Conservation (phyloP, 2,797 vertebrate species). For the Sebastes matsubarae region DNA sequence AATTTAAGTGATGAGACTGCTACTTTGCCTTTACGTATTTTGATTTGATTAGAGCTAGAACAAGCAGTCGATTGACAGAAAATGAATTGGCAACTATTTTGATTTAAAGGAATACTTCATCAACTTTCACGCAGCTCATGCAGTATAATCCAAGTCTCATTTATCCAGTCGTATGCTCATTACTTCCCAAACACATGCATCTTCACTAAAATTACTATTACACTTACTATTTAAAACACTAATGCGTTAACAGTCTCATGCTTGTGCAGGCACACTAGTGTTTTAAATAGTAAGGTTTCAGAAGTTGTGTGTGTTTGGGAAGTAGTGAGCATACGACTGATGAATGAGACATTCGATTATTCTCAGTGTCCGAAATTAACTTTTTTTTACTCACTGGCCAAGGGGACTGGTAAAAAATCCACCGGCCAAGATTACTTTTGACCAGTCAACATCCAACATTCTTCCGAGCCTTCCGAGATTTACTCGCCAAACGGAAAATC, state of each 20-base stretch:
- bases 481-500: no score
- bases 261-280: background rate
- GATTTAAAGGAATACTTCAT: background rate
- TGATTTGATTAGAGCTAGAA: background rate
- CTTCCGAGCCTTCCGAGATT: no score
- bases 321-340: no score
- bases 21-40: background rate
- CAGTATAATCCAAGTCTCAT: background rate
- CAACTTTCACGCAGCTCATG: background rate
- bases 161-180: background rate
- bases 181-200: background rate
- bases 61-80: background rate
- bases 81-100: background rate
- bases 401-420: no score
- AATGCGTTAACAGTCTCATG: background rate
- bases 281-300: no score
- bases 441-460: no score
- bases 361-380: no score
- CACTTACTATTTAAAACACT: background rate
- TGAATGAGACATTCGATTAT: no score
- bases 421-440: no score
- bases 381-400: no score
- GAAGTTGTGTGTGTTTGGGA: no score
- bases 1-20: background rate
- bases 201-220: background rate